These are phyloP conservation scores for Galaxias olidus DNA, from an alignment of 2,797 vertebrate genomes.

Conservation along the genomic window DNA sequence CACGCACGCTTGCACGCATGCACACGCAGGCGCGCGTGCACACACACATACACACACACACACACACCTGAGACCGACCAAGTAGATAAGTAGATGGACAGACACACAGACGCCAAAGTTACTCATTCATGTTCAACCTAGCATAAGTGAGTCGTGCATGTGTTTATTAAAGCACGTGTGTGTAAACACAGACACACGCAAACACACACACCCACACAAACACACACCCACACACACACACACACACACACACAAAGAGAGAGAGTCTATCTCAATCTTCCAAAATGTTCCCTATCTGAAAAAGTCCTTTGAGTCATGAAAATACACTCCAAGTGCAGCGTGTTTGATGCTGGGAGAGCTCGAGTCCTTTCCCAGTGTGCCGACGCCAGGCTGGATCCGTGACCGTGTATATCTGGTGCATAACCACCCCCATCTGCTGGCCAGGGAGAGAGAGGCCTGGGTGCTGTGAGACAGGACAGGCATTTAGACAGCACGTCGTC, in stretches of 20 bases:
- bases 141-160: no score
- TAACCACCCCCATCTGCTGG: slow-evolving; percentile 75
- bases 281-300: slow-evolving; percentile 16
- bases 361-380: slow-evolving; percentile 74
- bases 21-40: no score
- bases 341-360: slow-evolving; percentile 73
- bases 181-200: background rate
- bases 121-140: no score
- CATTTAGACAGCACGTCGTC: slow-evolving; percentile 66
- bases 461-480: slow-evolving; percentile 50
- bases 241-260: slow-evolving; percentile 38
- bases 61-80: slow-evolving; percentile 75
- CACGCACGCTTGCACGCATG: no score
- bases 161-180: background rate
- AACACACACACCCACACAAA: slow-evolving; percentile 17
- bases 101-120: slow-evolving; percentile 43
- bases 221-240: slow-evolving; percentile 42
- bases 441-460: slow-evolving; percentile 64
- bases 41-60: slow-evolving; percentile 5
- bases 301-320: slow-evolving; percentile 58
- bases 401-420: slow-evolving; percentile 70
- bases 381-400: slow-evolving; percentile 63
- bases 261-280: slow-evolving; percentile 48
- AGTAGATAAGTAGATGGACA: slow-evolving; percentile 63
- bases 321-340: slow-evolving; percentile 73